Evolutionary conservation across 2,797 vertebrate species (phyloP).

Genomic region (Synanceia verrucosa): DNA sequence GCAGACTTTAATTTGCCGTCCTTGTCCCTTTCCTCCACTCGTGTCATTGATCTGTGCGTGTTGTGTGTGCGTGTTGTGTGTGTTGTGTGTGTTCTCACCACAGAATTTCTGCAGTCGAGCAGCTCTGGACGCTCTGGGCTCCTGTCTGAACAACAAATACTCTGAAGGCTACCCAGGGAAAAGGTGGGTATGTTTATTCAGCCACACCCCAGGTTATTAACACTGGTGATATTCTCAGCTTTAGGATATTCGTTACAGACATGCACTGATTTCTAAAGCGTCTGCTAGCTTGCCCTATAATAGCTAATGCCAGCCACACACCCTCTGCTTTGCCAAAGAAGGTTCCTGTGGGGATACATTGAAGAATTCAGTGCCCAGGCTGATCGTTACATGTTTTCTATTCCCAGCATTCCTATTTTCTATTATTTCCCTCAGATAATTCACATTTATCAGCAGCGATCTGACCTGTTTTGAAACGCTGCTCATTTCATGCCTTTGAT

Average conservation of each 20-base stretch:
- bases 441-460: conserved; percentile 47
- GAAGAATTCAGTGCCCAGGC: conserved; percentile 34
- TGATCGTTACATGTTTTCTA: conserved; percentile 29
- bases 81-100: conserved; percentile 27
- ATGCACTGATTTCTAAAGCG: conserved; percentile 14
- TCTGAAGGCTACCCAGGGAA: conserved; percentile 96
- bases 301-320: conserved; percentile 30
- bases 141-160: conserved; percentile 98
- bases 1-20: conserved; percentile 76
- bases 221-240: conserved; percentile 41
- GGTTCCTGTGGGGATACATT: conserved; percentile 36
- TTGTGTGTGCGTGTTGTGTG: conserved; percentile 20
- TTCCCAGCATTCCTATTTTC: conserved; percentile 42
- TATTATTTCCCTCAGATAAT: conserved; percentile 32
- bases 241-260: conserved; percentile 41
- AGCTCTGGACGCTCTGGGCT: conserved; percentile 93
- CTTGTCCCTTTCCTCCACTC: conserved; percentile 64
- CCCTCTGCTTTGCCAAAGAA: conserved; percentile 22
- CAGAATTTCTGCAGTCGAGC: conserved; percentile 98
- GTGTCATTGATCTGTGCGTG: conserved; percentile 61
- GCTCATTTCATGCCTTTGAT: conserved; percentile 52
- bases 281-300: conserved; percentile 7
- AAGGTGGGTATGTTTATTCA: conserved; percentile 81
- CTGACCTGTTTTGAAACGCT: conserved; percentile 38
- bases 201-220: conserved; percentile 43